A percentile compares a stretch with the other conserved stretches of the same genome.
Conservation (phyloP, 2,888 invertebrate species). For the Rosalia funebris region DNA sequence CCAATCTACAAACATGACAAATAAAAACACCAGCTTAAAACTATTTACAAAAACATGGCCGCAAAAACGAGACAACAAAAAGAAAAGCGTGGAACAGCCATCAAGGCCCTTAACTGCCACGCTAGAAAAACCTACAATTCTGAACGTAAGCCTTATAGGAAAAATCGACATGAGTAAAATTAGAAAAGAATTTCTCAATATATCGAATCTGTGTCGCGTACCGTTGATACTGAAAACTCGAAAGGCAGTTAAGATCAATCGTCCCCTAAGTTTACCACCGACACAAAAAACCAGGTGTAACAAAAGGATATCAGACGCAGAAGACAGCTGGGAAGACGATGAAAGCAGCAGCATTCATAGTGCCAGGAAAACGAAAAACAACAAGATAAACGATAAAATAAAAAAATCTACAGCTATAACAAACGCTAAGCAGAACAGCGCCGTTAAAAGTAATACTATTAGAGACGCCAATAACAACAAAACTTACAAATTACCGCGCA, state of each 20-base stretch:
- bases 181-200: slow-evolving; percentile 66
- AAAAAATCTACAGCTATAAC: slow-evolving; percentile 28
- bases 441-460: slow-evolving; percentile 30
- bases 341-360: slow-evolving; percentile 47
- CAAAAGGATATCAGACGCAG: slow-evolving; percentile 29
- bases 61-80: slow-evolving; percentile 45
- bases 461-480: slow-evolving; percentile 50
- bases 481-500: slow-evolving; percentile 39
- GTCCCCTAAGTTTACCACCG: slow-evolving; percentile 51
- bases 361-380: slow-evolving; percentile 40
- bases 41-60: slow-evolving; percentile 61
- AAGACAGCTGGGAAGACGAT: slow-evolving; percentile 55
- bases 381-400: slow-evolving; percentile 26
- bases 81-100: slow-evolving; percentile 44
- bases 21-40: slow-evolving; percentile 54
- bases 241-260: slow-evolving; percentile 40
- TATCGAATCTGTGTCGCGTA: slow-evolving; percentile 60
- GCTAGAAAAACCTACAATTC: slow-evolving; percentile 67
- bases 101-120: slow-evolving; percentile 69
- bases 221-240: slow-evolving; percentile 50
- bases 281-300: slow-evolving; percentile 39
- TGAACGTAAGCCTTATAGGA: slow-evolving; percentile 66
- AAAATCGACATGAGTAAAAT: slow-evolving; percentile 70
- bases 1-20: slow-evolving; percentile 46
- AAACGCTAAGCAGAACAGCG: slow-evolving; percentile 25